Evolutionary conservation across 2,888 invertebrate species (phyloP).

Genomic region (Nebria salina): DNA sequence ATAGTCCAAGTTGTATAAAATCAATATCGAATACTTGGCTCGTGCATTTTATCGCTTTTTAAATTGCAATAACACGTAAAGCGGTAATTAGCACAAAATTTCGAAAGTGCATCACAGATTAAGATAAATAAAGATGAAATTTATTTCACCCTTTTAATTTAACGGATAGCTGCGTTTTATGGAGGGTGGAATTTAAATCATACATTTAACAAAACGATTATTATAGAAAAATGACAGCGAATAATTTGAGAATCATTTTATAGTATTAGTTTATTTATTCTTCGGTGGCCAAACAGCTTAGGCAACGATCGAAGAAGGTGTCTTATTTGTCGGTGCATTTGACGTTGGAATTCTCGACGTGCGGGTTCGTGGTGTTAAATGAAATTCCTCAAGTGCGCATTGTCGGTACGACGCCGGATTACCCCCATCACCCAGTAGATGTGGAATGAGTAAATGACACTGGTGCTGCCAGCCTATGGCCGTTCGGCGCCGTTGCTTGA

Average conservation of each 20-base stretch:
- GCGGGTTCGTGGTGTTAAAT: slow-evolving; percentile 56
- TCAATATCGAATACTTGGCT: not conserved
- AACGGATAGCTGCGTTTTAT: not conserved
- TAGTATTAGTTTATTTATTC: not conserved
- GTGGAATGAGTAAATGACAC: not conserved
- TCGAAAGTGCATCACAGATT: not conserved
- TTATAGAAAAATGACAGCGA: not conserved
- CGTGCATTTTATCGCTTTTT: not conserved
- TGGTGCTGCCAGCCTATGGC: not conserved
- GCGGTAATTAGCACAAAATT: not conserved
- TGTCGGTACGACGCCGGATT: not conserved
- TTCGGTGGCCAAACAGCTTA: not conserved
- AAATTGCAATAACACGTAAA: not conserved
- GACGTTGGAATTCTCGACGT: slow-evolving; percentile 40
- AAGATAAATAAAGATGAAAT: not conserved
- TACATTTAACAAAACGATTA: no score
- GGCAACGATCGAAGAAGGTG: slow-evolving; percentile 34
- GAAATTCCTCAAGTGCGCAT: slow-evolving; percentile 53
- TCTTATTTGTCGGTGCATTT: slow-evolving; percentile 34
- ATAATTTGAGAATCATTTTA: not conserved
- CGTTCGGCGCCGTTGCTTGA: not conserved
- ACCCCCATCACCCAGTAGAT: not conserved
- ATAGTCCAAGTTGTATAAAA: not conserved
- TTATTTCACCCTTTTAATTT: not conserved
- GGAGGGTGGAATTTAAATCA: no score